Evolutionary conservation across 2,113 vertebrate species (phyloP).

Genomic region (Enhydra lutris): DNA sequence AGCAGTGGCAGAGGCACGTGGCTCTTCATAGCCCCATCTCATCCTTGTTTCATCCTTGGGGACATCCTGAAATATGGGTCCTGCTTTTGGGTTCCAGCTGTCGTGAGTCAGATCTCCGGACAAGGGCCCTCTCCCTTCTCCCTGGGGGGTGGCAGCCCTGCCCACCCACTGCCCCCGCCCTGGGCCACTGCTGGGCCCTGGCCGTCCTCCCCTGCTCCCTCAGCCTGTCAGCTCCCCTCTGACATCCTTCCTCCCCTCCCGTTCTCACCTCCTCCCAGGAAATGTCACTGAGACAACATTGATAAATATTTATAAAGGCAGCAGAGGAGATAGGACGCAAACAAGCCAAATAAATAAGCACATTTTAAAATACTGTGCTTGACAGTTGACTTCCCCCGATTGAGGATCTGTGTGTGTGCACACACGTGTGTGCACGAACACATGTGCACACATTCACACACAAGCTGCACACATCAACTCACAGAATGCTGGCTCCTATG

Average conservation of each 20-base stretch:
- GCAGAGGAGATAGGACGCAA: neutral
- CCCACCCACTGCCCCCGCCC: too few relatives aligned
- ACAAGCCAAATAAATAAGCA: conserved; percentile 58
- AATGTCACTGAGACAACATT: conserved; percentile 52
- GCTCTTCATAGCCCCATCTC: neutral
- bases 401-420: neutral
- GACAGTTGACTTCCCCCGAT: conserved; percentile 5
- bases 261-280: conserved; percentile 47
- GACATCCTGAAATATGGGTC: neutral
- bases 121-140: too few relatives aligned
- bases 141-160: too few relatives aligned
- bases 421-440: neutral
- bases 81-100: neutral
- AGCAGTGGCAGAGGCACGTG: neutral
- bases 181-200: accelerated
- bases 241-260: neutral
- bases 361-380: conserved; percentile 46
- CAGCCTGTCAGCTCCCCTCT: conserved; percentile 23
- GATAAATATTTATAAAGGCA: conserved; percentile 73
- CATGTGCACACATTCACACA: too few relatives aligned
- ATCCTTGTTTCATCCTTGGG: neutral
- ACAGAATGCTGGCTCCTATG: neutral
- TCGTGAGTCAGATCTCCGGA: neutral
- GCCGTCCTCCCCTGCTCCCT: neutral
- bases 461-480: too few relatives aligned